Percentiles rank a stretch among this genome's conserved stretches.
Conservation (phyloP, 2,113 vertebrate species). For the Nibea coibor region DNA sequence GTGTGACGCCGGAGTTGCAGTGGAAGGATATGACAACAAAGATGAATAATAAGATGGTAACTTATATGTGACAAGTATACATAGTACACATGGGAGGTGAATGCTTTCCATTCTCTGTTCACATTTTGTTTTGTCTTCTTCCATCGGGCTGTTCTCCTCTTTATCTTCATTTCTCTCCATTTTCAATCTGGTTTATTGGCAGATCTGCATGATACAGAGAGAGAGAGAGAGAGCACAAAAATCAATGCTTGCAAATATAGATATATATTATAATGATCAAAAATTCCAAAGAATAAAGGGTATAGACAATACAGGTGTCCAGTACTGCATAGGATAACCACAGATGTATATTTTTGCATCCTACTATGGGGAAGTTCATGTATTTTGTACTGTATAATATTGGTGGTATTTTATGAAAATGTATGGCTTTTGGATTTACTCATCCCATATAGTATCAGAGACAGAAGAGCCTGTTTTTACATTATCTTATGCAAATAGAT, state of each 20-base stretch:
- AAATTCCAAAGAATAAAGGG: not conserved
- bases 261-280: not conserved
- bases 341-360: not conserved
- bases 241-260: slow-evolving; percentile 2
- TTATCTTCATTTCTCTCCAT: slow-evolving; percentile 6
- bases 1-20: not conserved
- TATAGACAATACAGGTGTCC: not conserved
- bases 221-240: not conserved
- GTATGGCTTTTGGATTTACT: too few relatives aligned
- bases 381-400: too few relatives aligned
- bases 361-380: too few relatives aligned
- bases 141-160: slow-evolving; percentile 7
- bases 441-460: too few relatives aligned
- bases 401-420: too few relatives aligned
- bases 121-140: not conserved
- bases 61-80: not conserved
- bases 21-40: not conserved
- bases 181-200: not conserved
- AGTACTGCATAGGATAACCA: not conserved
- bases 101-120: not conserved
- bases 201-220: slow-evolving; percentile 20
- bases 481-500: too few relatives aligned
- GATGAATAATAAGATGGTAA: not conserved
- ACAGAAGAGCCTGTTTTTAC: too few relatives aligned
- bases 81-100: too few relatives aligned